Percentiles rank a stretch among this genome's conserved stretches.
Conservation (phyloP, 2,888 invertebrate species). For the Drosophila kuntzei region DNA sequence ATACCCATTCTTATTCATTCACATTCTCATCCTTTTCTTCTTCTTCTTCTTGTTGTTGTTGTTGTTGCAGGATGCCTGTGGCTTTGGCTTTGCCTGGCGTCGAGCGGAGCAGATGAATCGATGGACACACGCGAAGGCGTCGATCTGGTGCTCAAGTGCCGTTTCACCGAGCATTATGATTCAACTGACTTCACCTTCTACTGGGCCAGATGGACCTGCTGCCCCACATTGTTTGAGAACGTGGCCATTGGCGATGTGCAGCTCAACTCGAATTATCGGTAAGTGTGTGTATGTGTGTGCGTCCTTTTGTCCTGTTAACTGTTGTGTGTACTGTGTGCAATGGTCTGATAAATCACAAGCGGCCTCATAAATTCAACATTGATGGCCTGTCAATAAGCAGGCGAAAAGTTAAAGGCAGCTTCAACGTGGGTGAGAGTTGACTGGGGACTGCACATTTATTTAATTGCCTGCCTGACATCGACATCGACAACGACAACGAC, state of each 20-base stretch:
- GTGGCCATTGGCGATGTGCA: conserved; percentile 94
- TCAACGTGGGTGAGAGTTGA: conserved; percentile 1
- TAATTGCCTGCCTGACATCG: conserved; percentile 73
- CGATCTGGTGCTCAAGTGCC: conserved; percentile 93
- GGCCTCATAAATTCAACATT: conserved; percentile 76
- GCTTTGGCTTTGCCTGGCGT: conserved; percentile 34
- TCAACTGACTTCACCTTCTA: conserved; percentile 92
- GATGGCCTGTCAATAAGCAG: conserved; percentile 77
- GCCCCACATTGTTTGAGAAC: conserved; percentile 93
- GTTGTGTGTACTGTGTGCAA: conserved; percentile 61
- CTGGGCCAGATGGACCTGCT: conserved; percentile 92
- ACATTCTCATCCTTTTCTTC: not conserved
- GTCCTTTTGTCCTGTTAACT: conserved; percentile 17
- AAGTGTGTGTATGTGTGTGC: conserved; percentile 82
- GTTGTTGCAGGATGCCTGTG: conserved; percentile 41
- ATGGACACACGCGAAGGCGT: conserved; percentile 94
- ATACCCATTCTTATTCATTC: conserved; percentile 20
- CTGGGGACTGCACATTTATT: conserved; percentile 76
- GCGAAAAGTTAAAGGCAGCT: conserved; percentile 52
- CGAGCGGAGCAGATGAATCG: conserved; percentile 79
- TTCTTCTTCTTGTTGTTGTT: not conserved
- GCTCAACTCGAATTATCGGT: conserved; percentile 94
- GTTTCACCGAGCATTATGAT: conserved; percentile 90
- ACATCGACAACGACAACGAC: conserved; percentile 34
- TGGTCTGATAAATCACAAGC: conserved; percentile 76